Percentiles rank a stretch among this genome's conserved stretches.
These are phyloP conservation scores for Oscheius sp. DNA, from an alignment of 2,888 invertebrate species.

Conservation along the genomic window DNA sequence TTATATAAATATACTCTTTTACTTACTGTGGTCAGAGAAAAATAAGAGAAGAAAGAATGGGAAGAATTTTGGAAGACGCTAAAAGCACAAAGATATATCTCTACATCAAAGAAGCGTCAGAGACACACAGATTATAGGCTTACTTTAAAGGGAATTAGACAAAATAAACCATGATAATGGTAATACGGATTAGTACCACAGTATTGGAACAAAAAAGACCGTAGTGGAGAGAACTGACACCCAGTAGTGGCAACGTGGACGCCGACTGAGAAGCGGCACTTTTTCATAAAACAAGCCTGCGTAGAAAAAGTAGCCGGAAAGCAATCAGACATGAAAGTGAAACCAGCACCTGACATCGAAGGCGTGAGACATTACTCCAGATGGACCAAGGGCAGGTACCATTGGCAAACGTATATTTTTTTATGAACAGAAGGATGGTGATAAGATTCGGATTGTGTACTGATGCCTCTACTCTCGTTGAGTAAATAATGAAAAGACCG, in stretches of 20 bases:
- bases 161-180: neutral
- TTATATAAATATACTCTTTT: conserved; percentile 22
- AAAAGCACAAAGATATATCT: too few species aligned
- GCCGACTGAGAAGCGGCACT: conserved; percentile 10
- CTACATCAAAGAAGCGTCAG: neutral
- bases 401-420: neutral
- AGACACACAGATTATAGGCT: neutral
- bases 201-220: neutral
- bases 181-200: neutral
- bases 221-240: neutral
- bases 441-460: conserved; percentile 18
- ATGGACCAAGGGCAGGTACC: neutral
- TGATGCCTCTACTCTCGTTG: conserved; percentile 2
- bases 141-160: neutral
- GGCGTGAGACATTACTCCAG: conserved; percentile 26
- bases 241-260: neutral
- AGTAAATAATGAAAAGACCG: conserved; percentile 14
- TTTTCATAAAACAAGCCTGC: conserved; percentile 34
- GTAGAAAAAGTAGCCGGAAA: conserved; percentile 29
- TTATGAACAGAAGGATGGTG: neutral
- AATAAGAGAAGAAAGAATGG: neutral
- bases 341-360: conserved; percentile 22
- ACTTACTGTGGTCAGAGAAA: conserved; percentile 24
- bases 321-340: conserved; percentile 33
- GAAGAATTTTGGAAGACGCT: neutral